Percentiles rank a stretch among this genome's conserved stretches.
These are phyloP conservation scores for Procambarus virginalis DNA, from an alignment of 1,140 invertebrate genomes.

Conservation along the genomic window DNA sequence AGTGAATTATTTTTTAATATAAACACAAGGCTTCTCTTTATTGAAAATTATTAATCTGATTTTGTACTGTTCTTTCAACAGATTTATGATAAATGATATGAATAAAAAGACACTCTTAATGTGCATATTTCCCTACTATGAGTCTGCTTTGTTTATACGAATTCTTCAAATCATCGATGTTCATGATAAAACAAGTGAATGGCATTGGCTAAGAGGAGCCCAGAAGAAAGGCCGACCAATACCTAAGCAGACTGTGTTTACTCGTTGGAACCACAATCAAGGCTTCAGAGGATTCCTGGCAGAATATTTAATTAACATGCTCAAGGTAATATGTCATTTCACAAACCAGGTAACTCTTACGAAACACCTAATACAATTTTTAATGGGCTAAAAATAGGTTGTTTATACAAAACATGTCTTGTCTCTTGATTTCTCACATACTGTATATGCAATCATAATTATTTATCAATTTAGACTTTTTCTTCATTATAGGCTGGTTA, in stretches of 20 bases:
- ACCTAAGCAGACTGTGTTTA: slow-evolving; percentile 82
- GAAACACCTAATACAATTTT: too few species aligned
- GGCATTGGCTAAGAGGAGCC: slow-evolving; percentile 85
- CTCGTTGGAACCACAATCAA: slow-evolving; percentile 81
- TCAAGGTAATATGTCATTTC: slow-evolving; percentile 76
- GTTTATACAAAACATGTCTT: too few species aligned
- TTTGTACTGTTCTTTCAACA: slow-evolving; percentile 69
- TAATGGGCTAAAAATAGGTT: too few species aligned
- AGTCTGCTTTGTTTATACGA: slow-evolving; percentile 90
- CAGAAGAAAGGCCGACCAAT: slow-evolving; percentile 85
- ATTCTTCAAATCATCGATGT: slow-evolving; percentile 84
- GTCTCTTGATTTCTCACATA: too few species aligned
- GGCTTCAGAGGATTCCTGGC: slow-evolving; percentile 85
- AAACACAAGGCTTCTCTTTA: too few species aligned
- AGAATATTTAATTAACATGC: slow-evolving; percentile 80
- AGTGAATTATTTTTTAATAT: too few species aligned
- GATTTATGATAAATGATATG: slow-evolving; percentile 91
- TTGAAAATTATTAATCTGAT: background rate
- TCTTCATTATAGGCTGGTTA: too few species aligned
- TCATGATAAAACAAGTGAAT: slow-evolving; percentile 80
- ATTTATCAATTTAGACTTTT: too few species aligned
- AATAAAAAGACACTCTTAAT: slow-evolving; percentile 87
- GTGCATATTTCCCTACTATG: slow-evolving; percentile 91
- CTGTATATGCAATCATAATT: too few species aligned
- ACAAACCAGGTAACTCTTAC: too few species aligned